A percentile compares a stretch with the other conserved stretches of the same genome.
Evolutionary conservation across 2,888 invertebrate species (phyloP).

Genomic region (Chloroclystis v-ata): DNA sequence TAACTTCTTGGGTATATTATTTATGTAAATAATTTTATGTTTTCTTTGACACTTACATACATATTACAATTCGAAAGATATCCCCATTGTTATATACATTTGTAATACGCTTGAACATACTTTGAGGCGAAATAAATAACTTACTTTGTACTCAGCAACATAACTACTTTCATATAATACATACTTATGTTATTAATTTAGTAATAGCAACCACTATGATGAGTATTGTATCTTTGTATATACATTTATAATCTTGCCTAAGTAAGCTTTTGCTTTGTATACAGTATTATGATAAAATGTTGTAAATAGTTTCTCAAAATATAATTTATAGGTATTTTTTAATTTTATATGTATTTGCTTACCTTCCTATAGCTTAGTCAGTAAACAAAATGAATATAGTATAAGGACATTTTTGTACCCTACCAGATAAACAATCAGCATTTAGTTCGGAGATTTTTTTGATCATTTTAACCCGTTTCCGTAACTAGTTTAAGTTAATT

Average conservation of each 20-base stretch:
- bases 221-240: slow-evolving; percentile 16
- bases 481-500: not conserved
- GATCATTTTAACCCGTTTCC: not conserved
- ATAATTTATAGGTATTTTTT: not conserved
- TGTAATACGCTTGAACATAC: too few species aligned
- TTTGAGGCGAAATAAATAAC: too few species aligned
- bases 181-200: too few species aligned
- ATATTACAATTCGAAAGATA: too few species aligned
- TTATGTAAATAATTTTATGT: not conserved
- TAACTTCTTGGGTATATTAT: not conserved
- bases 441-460: slow-evolving; percentile 4
- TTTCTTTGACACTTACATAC: too few species aligned
- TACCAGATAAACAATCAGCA: slow-evolving; percentile 3
- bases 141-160: too few species aligned
- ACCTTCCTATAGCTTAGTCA: slow-evolving; percentile 1
- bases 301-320: slow-evolving; percentile 23
- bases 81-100: too few species aligned
- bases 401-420: slow-evolving; percentile 4
- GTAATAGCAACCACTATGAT: too few species aligned
- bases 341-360: too few species aligned
- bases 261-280: slow-evolving; percentile 11
- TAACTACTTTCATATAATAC: too few species aligned
- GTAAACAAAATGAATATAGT: slow-evolving; percentile 21
- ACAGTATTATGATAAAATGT: slow-evolving; percentile 23
- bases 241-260: slow-evolving; percentile 25